Percentiles rank a stretch among this genome's conserved stretches.
Conservation (phyloP, 2,113 vertebrate genomes). For the Limnothrissa miodon region DNA sequence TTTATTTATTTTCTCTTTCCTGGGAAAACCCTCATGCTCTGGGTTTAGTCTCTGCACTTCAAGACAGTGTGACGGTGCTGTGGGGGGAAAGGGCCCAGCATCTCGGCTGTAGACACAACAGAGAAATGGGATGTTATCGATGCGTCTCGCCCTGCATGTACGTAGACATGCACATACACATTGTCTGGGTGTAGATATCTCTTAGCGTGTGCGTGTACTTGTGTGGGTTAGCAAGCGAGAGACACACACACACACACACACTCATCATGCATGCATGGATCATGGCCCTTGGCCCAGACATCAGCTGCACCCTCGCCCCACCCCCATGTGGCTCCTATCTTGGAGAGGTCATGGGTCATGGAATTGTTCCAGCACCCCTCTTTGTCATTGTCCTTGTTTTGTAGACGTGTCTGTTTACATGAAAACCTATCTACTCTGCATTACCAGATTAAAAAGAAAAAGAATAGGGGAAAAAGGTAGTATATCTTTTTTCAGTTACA, state of each 20-base stretch:
- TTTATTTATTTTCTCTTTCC: background rate
- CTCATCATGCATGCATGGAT: conserved; percentile 45
- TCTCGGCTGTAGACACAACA: conserved; percentile 45
- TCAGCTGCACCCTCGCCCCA: conserved; percentile 32
- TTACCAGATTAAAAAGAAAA: conserved; percentile 4
- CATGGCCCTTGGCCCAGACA: conserved; percentile 37
- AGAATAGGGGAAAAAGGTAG: background rate
- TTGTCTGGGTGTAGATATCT: conserved; percentile 1
- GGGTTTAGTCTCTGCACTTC: conserved; percentile 1
- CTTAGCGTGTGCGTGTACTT: background rate
- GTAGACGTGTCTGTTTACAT: background rate
- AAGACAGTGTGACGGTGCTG: conserved; percentile 25
- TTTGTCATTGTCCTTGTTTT: conserved; percentile 24
- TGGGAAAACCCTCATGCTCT: background rate
- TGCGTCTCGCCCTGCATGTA: background rate
- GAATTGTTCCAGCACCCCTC: conserved; percentile 27
- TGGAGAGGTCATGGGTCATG: conserved; percentile 32
- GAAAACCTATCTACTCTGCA: conserved; percentile 26
- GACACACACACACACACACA: conserved; percentile 33
- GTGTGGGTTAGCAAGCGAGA: conserved; percentile 19
- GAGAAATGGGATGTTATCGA: conserved; percentile 43
- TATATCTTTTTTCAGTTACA: background rate
- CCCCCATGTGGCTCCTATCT: conserved; percentile 19
- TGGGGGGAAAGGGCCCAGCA: conserved; percentile 22
- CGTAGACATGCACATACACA: background rate